Conservation (phyloP, 2,113 vertebrate species). For the Boleophthalmus pectinirostris region DNA sequence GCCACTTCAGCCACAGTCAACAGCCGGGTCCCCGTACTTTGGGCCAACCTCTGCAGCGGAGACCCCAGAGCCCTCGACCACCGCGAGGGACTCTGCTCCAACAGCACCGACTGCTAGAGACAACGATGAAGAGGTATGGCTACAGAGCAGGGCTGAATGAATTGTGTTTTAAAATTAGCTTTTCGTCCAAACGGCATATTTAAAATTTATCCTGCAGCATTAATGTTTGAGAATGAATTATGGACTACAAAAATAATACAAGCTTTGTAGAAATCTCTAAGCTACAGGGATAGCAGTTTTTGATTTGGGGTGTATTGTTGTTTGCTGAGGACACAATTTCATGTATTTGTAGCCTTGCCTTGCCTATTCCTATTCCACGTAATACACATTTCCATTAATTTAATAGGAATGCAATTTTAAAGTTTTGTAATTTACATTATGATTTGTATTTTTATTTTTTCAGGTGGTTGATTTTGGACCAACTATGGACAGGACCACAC, state of each 20-base stretch:
- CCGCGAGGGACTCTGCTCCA: constrained; percentile 7
- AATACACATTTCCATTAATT: background rate
- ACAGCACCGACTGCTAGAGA: background rate
- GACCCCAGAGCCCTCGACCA: constrained; percentile 33
- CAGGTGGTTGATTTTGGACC: constrained; percentile 21
- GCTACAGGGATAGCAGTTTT: background rate
- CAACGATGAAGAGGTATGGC: constrained; percentile 27
- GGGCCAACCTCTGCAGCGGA: constrained; percentile 37
- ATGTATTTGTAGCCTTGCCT: background rate
- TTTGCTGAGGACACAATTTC: background rate
- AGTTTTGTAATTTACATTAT: background rate
- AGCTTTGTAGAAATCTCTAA: background rate
- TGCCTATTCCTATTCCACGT: too few relatives aligned
- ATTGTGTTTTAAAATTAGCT: background rate
- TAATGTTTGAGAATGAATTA: background rate
- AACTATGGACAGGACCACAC: constrained; percentile 22
- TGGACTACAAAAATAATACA: too few relatives aligned
- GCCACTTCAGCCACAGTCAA: constrained; percentile 27
- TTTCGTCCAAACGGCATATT: background rate
- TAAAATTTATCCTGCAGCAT: background rate
- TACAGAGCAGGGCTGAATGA: background rate
- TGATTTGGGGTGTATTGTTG: background rate
- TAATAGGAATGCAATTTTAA: background rate
- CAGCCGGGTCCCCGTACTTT: constrained; percentile 15
- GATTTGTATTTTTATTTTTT: constrained; percentile 7